Evolutionary conservation across 2,113 vertebrate species (phyloP).

Genomic region (Heterochromis multidens): DNA sequence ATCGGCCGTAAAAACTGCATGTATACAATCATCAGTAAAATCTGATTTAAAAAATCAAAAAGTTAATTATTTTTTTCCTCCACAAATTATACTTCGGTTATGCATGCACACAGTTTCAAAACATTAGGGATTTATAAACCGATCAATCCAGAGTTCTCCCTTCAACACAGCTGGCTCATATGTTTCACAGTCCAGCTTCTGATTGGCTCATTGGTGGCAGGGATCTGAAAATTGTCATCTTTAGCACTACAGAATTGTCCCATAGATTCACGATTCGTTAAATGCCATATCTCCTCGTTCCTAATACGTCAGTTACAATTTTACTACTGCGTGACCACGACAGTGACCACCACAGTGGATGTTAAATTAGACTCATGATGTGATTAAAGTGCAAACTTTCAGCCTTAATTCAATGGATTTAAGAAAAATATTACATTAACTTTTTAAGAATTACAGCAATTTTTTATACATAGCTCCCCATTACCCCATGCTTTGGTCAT

Average conservation of each 20-base stretch:
- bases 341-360: neutral
- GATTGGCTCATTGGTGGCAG: neutral
- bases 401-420: neutral
- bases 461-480: neutral
- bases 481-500: neutral
- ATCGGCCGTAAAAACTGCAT: neutral
- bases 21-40: neutral
- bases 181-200: neutral
- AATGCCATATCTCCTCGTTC: no score
- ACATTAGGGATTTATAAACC: neutral
- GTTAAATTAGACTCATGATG: neutral
- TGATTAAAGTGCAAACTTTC: neutral
- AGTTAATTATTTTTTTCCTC: fast-evolving
- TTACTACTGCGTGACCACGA: no score
- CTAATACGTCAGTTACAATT: no score
- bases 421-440: neutral
- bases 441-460: neutral
- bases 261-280: no score
- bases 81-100: neutral
- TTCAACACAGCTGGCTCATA: neutral
- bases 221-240: neutral
- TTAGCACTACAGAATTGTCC: neutral
- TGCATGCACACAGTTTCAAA: neutral
- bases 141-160: neutral
- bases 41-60: neutral